Percentiles rank a stretch among this genome's conserved stretches.
These are phyloP conservation scores for Neomonachus schauinslandi DNA, from an alignment of 2,113 vertebrate species.

Conservation along the genomic window DNA sequence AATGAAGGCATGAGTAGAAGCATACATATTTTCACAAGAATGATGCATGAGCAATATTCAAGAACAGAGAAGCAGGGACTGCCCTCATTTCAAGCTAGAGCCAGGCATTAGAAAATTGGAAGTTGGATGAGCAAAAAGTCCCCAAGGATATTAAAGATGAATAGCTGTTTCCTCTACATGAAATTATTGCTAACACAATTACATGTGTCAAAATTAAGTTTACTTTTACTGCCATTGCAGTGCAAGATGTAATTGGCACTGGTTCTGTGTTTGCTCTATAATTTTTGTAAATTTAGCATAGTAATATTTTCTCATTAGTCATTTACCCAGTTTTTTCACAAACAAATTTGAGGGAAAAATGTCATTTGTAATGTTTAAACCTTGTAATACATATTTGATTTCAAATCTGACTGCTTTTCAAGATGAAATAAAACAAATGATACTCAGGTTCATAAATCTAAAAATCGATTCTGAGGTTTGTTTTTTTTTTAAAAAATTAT, in stretches of 20 bases:
- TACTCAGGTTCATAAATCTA: not conserved
- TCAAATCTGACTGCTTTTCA: not conserved
- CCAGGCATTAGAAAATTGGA: not conserved
- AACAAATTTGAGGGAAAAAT: not conserved
- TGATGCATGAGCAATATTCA: not conserved
- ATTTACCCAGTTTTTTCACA: not conserved
- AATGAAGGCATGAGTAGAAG: not conserved
- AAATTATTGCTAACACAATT: slow-evolving; percentile 61
- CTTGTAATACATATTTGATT: slow-evolving; percentile 1
- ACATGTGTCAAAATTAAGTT: slow-evolving; percentile 63
- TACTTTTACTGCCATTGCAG: slow-evolving; percentile 13
- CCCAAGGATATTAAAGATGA: slow-evolving; percentile 38
- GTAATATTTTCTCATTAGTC: slow-evolving; percentile 8
- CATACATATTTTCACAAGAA: not conserved
- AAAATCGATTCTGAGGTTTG: not conserved
- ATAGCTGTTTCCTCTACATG: slow-evolving; percentile 24
- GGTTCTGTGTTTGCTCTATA: not conserved
- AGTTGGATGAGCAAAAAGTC: slow-evolving; percentile 37
- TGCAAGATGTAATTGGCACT: not conserved
- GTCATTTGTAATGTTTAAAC: not conserved
- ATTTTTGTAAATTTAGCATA: not conserved
- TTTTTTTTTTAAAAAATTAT: not conserved
- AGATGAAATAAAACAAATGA: not conserved
- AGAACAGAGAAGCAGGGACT: not conserved
- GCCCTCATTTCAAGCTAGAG: not conserved